Base-by-base conservation (phyloP, 2,888 invertebrate genomes). In the Campoplex capitator region DNA sequence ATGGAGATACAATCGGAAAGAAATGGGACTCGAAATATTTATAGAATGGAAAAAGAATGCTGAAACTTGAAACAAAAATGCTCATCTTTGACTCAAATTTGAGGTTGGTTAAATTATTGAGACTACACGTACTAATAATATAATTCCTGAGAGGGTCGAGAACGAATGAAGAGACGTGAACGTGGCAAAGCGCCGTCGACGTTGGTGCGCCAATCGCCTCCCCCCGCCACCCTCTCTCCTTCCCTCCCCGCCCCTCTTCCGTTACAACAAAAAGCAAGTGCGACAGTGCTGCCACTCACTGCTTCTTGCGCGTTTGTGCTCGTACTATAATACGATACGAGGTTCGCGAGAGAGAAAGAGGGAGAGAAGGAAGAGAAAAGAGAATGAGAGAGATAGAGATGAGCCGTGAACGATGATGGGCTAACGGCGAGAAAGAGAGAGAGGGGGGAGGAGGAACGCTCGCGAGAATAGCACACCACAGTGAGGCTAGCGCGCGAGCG, bases 401-500 rank as follows among this genome's bases (percentile, higher is more conserved):
- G 62, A 62, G 32, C 16, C 62, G 65, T 65, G 18, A 11, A 48
- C 65, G 28, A 42, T 58, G 75, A 67, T 77, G 65, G 48, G 32
- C 48, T 77, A 35, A 65, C 45, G 65, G 62, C 16, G 32, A 62
- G 62, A 62, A 62, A 62, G 62, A 32, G 70, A 32, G 78, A 85
- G 90, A 88, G 91, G 94, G 91, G 94, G 94, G 94, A 93, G 93
- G 92, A 93, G 92, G 92, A 90, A 92, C 93, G 94, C 92, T 93
- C 91, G 91, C 90, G 91, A 92, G 94, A 94, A 94, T 92, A 94
- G 93, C 93, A 91, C 86, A 84, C 70, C 87, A 88, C 51, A 83
- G 83, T 76, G 83, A 83, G 83, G 82, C 87, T 86, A 86, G 88
- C 89, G 88, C 87, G 89, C 89, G 89, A 89, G 89, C 83, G 91